phyloP scores from a whole-genome alignment of 2,888 invertebrate species.

The Plusia festucae region DNA sequence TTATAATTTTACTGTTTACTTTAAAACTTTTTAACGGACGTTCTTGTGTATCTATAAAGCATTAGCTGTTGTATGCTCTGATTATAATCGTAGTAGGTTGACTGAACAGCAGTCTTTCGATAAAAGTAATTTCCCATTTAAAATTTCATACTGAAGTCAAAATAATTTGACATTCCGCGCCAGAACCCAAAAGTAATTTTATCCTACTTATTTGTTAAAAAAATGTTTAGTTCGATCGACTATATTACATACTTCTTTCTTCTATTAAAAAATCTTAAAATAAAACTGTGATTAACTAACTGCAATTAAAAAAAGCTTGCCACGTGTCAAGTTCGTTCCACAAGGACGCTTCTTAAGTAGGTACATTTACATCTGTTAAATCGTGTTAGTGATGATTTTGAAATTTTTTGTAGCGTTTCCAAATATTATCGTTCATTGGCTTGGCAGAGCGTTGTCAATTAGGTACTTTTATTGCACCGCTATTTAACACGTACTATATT shows the following conservation, averaged over 20 bases:
- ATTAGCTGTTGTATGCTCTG: constrained; percentile 31
- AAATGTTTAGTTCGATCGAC: neutral
- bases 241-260: too few species aligned
- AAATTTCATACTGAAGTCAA: neutral
- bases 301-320: neutral
- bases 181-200: neutral
- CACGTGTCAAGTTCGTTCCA: constrained; percentile 4
- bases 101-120: neutral
- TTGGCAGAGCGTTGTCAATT: constrained; percentile 1
- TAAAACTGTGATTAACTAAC: neutral
- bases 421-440: neutral
- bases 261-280: too few species aligned
- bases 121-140: too few species aligned
- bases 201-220: neutral
- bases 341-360: neutral
- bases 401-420: constrained; percentile 3
- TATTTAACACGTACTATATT: neutral
- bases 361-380: neutral
- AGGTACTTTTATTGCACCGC: neutral
- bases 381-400: neutral
- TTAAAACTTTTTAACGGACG: constrained; percentile 36
- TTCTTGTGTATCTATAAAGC: constrained; percentile 32
- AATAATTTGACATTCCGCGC: neutral
- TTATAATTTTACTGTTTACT: constrained; percentile 41
- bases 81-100: constrained; percentile 9